Base-by-base conservation (phyloP, 2,113 vertebrate species). In the Pyrgilauda ruficollis region DNA sequence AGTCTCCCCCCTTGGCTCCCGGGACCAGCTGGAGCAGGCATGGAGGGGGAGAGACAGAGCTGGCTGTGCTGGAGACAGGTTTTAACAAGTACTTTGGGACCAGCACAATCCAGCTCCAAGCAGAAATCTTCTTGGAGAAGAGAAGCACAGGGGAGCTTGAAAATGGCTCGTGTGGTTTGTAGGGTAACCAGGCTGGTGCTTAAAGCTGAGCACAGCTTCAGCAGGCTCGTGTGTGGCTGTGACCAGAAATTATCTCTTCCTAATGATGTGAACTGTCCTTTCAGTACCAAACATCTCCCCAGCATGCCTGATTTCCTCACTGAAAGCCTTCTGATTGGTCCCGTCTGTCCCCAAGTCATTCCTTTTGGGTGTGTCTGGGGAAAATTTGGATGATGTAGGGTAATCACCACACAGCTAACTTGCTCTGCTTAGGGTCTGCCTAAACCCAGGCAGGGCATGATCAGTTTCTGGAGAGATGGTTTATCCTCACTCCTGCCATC, bases 31-130 rank as follows among this genome's bases (percentile, higher is more conserved):
- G 0, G 31, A 41, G 59, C 59, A 55, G 61, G 73, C 37, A 28
- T 0, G 0, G 19, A 69, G 61, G 28, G 72, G 62, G 52, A 90
- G n/a, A 69, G 58, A 21, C 6, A 44, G 27, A 69, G 50, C 55
- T 35, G 33, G 33, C 53, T 77, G 72, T 2, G 3, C 67, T 35
- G 46, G 27, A 78, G 64, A 49, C 77, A 81, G 84, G 77, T 94
- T 91, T 91, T 89, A 91, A 84, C 92, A 81, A 81, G 87, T 64
- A 50, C 24, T 69, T 64, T 76, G 76, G 73, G 92, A 91, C 68
- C 55, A 81, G 81, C 73, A 70, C 31, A 78, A 7, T 59, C 56
- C 47, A 35, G 39, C 52, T 87, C 24, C 4, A 3, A 59, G 35
- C 1, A 1, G 52, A 59, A 77, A 87, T 70, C 52, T 43, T 43